phyloP scores from a whole-genome alignment of 2,797 vertebrate genomes.

The Pyrrhura leucotis region DNA sequence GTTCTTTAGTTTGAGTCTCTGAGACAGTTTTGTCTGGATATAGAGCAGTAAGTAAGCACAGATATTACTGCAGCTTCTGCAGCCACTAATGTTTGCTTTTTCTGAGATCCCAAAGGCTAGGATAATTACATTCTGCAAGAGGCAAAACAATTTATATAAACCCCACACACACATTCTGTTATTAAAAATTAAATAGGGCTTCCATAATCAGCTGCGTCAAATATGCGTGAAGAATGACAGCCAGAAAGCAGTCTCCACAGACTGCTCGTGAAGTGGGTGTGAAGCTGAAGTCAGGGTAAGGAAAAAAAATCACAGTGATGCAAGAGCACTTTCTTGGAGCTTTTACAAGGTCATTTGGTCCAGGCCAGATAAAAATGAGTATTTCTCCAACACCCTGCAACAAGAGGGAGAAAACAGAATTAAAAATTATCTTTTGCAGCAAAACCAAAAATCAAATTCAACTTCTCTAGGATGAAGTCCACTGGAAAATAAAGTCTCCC shows the following conservation, averaged over 20 bases:
- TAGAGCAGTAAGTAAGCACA: background rate
- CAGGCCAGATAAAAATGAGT: slow-evolving; percentile 15
- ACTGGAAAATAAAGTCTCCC: background rate
- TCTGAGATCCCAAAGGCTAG: background rate
- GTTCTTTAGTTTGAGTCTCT: background rate
- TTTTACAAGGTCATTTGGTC: slow-evolving; percentile 21
- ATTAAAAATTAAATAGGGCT: slow-evolving; percentile 62
- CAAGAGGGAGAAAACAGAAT: slow-evolving; percentile 53
- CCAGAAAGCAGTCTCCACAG: slow-evolving; percentile 4
- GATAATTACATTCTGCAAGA: slow-evolving; percentile 29
- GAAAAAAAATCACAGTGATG: background rate
- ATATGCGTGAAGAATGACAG: slow-evolving; percentile 10
- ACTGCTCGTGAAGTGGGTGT: background rate
- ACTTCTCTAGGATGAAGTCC: slow-evolving; percentile 29
- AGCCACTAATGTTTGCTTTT: background rate
- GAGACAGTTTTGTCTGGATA: background rate
- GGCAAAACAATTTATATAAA: background rate
- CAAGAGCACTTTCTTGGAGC: background rate
- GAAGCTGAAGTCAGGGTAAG: slow-evolving; percentile 12
- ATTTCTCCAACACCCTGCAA: slow-evolving; percentile 52
- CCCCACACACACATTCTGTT: background rate
- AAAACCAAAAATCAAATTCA: slow-evolving; percentile 54
- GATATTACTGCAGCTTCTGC: background rate
- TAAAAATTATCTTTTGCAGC: slow-evolving; percentile 38
- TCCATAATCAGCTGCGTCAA: slow-evolving; percentile 45